Evolutionary conservation across 2,113 vertebrate species (phyloP).

Genomic region (Sapayoa aenigma): DNA sequence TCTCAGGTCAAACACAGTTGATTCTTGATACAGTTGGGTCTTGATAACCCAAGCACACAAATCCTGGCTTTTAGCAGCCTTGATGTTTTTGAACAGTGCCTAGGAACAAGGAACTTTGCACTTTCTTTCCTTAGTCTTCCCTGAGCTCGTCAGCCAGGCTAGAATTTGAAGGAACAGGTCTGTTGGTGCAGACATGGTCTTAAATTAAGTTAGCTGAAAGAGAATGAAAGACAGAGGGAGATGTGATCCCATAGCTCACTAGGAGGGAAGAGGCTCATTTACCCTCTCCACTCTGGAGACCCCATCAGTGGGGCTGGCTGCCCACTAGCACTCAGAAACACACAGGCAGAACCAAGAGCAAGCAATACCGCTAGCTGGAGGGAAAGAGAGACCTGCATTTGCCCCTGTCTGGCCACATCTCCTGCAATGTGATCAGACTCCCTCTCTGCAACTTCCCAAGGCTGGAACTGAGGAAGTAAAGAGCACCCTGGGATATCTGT

Average conservation of each 20-base stretch:
- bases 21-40: too few relatives aligned
- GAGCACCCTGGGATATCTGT: background rate
- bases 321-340: background rate
- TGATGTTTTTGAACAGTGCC: background rate
- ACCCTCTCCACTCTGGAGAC: background rate
- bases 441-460: background rate
- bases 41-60: background rate
- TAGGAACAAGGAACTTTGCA: background rate
- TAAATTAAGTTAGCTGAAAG: background rate
- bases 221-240: background rate
- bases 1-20: background rate
- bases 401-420: background rate
- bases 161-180: background rate
- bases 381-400: background rate
- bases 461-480: background rate
- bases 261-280: fast-evolving
- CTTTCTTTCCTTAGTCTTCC: background rate
- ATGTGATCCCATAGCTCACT: background rate
- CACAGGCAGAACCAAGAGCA: fast-evolving
- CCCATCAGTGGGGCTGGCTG: background rate
- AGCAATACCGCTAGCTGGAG: fast-evolving
- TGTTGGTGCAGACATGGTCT: background rate
- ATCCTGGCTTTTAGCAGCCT: background rate
- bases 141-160: background rate
- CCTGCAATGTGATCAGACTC: background rate